Evolutionary conservation across 2,797 vertebrate species (phyloP).

Genomic region (Labroides dimidiatus): DNA sequence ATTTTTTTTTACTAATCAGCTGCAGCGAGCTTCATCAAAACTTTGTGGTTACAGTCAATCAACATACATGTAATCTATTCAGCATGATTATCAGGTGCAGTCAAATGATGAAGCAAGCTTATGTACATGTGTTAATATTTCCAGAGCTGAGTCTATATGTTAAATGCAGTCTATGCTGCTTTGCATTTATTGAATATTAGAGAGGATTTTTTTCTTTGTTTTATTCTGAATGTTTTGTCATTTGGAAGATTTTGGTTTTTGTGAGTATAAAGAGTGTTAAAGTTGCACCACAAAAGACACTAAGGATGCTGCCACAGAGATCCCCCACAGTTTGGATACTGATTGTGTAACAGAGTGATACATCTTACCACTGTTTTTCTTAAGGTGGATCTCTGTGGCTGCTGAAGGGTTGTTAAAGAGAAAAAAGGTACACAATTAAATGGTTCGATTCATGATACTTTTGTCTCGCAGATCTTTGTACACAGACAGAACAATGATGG

Average conservation of each 20-base stretch:
- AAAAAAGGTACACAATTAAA: slow-evolving; percentile 47
- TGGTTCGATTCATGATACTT: slow-evolving; percentile 52
- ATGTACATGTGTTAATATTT: slow-evolving; percentile 75
- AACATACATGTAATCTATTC: slow-evolving; percentile 46
- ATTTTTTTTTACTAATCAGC: slow-evolving; percentile 68
- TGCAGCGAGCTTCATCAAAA: slow-evolving; percentile 58
- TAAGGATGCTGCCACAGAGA: slow-evolving; percentile 41
- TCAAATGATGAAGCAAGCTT: slow-evolving; percentile 70
- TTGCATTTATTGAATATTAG: slow-evolving; percentile 72
- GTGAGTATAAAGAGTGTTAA: slow-evolving; percentile 69
- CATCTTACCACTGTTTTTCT: slow-evolving; percentile 28
- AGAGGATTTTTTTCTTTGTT: slow-evolving; percentile 43
- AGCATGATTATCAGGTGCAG: slow-evolving; percentile 69
- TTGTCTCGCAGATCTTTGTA: slow-evolving; percentile 60
- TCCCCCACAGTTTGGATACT: slow-evolving; percentile 22
- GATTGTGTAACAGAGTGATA: slow-evolving; percentile 39
- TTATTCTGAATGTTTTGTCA: slow-evolving; percentile 42
- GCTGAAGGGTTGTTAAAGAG: slow-evolving; percentile 11
- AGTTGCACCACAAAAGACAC: slow-evolving; percentile 66
- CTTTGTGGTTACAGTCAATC: slow-evolving; percentile 44
- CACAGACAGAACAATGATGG: slow-evolving; percentile 59
- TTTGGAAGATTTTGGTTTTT: slow-evolving; percentile 56
- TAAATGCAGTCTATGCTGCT: slow-evolving; percentile 71
- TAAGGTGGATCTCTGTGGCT: slow-evolving; percentile 38
- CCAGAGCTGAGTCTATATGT: slow-evolving; percentile 73